phyloP scores from a whole-genome alignment of 2,113 vertebrate genomes.

The Manacus vitellinus region DNA sequence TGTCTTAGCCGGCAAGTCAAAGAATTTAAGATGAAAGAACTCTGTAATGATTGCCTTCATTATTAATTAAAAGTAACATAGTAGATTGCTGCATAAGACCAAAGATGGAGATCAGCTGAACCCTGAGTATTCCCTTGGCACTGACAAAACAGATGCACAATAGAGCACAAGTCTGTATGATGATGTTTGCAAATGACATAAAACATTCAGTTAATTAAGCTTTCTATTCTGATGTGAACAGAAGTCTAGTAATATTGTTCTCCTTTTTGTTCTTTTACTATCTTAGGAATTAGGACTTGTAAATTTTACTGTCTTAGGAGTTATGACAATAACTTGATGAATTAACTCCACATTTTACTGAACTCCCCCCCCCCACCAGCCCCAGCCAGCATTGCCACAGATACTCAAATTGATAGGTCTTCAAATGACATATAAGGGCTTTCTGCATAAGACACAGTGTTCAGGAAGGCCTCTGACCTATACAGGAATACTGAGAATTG shows the following conservation, averaged over 20 bases:
- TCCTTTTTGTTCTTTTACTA: background rate
- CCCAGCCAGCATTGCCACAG: background rate
- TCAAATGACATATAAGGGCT: background rate
- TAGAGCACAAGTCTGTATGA: background rate
- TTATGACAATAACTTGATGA: background rate
- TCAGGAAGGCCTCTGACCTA: background rate
- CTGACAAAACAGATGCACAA: background rate
- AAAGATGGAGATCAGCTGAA: background rate
- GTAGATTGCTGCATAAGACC: background rate
- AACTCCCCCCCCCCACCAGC: fast-evolving
- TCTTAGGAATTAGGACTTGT: background rate
- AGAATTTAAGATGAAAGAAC: background rate
- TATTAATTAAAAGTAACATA: constrained; percentile 15
- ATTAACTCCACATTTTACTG: background rate
- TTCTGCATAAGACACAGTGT: background rate
- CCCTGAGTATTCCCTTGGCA: background rate
- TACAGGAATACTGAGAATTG: background rate
- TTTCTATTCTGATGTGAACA: background rate
- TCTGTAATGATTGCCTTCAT: background rate
- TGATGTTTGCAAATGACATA: constrained; percentile 26
- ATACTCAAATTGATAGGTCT: background rate
- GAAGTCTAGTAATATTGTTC: background rate
- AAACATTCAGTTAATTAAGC: constrained; percentile 27
- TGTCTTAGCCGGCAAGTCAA: background rate
- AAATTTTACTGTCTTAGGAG: background rate